Evolutionary conservation across 2,888 invertebrate genomes (phyloP).

Genomic region (Pseudococcus viburni): DNA sequence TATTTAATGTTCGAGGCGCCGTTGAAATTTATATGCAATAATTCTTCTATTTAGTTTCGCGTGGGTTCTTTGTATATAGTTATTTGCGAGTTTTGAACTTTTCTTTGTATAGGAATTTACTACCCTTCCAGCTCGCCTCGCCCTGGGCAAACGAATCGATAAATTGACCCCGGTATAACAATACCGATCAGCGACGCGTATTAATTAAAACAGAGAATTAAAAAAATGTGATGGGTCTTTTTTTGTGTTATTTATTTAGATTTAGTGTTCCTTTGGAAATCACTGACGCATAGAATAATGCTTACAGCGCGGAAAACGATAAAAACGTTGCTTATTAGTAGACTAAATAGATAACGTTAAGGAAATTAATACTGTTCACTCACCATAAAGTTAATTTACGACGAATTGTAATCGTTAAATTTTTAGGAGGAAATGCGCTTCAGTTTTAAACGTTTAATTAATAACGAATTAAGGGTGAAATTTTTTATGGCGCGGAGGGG

Average conservation of each 20-base stretch:
- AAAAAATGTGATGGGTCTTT: neutral
- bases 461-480: slow-evolving; percentile 43
- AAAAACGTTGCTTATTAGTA: slow-evolving; percentile 54
- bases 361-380: slow-evolving; percentile 54
- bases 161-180: slow-evolving; percentile 21
- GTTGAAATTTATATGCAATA: slow-evolving; percentile 28
- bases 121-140: too few species aligned
- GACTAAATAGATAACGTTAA: slow-evolving; percentile 51
- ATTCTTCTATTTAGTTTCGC: slow-evolving; percentile 42
- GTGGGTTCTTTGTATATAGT: slow-evolving; percentile 17
- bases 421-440: slow-evolving; percentile 51
- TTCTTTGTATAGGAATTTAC: neutral
- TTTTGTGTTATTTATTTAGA: slow-evolving; percentile 37
- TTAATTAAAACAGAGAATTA: slow-evolving; percentile 15
- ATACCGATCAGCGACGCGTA: slow-evolving; percentile 45
- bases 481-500: neutral
- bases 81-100: slow-evolving; percentile 38
- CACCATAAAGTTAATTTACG: slow-evolving; percentile 48
- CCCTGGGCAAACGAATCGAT: neutral
- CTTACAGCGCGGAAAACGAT: slow-evolving; percentile 54
- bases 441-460: slow-evolving; percentile 32
- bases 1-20: slow-evolving; percentile 36
- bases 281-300: slow-evolving; percentile 52
- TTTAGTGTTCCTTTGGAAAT: slow-evolving; percentile 43
- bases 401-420: slow-evolving; percentile 42